Percentiles rank a stretch among this genome's conserved stretches.
Evolutionary conservation across 2,113 vertebrate species (phyloP).

Genomic region (Todiramphus saurophagus): DNA sequence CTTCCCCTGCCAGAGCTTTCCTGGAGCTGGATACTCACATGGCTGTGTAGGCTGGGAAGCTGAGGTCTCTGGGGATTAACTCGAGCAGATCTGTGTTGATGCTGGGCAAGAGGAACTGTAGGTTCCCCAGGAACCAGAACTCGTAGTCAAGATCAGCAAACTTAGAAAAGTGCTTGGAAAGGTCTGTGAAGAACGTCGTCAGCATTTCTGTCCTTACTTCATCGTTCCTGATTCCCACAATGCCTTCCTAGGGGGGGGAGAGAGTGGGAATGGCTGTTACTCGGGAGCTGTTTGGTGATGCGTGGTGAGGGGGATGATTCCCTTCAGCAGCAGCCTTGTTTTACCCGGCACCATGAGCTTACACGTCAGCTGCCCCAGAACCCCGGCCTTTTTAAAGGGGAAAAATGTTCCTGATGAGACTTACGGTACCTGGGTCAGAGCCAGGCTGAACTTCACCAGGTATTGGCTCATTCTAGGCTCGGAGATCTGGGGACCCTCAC

Average conservation of each 20-base stretch:
- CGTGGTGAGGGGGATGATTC: background rate
- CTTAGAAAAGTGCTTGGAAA: background rate
- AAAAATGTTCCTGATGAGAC: background rate
- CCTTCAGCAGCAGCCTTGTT: background rate
- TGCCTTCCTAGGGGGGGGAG: background rate
- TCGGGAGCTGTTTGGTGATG: background rate
- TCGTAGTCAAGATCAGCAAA: background rate
- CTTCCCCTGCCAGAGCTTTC: background rate
- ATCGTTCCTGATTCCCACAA: background rate
- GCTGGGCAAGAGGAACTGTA: slow-evolving; percentile 20
- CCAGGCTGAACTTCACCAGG: background rate
- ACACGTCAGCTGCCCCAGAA: background rate
- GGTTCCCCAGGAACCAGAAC: background rate
- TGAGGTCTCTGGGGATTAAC: background rate
- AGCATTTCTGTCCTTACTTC: background rate
- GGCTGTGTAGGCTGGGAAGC: background rate
- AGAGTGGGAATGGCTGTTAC: background rate
- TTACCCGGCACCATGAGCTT: background rate
- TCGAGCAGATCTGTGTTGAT: background rate
- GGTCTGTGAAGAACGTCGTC: background rate
- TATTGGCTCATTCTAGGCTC: background rate
- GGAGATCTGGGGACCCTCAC: background rate
- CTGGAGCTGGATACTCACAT: background rate
- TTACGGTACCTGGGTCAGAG: background rate
- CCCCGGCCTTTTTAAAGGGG: background rate